phyloP scores from a whole-genome alignment of 2,888 invertebrate species.

The Coleophora flavipennella region DNA sequence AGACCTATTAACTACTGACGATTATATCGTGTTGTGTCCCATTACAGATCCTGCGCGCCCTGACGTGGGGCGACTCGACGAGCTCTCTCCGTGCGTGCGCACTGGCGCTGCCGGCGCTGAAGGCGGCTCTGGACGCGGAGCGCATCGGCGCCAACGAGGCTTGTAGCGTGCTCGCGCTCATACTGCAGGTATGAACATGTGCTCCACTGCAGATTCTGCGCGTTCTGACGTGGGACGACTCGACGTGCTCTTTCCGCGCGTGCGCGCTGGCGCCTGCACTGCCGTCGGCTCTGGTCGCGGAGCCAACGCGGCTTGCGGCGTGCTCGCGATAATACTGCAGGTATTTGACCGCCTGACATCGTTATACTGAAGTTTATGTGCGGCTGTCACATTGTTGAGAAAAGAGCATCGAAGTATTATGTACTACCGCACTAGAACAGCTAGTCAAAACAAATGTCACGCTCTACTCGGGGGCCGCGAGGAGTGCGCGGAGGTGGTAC shows the following conservation, averaged over 20 bases:
- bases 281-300: conserved; percentile 79
- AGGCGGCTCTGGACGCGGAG: conserved; percentile 73
- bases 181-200: conserved; percentile 68
- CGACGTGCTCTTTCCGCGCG: conserved; percentile 86
- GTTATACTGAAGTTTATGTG: too few relatives aligned
- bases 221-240: conserved; percentile 46
- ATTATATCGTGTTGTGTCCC: too few relatives aligned
- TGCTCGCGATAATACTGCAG: conserved; percentile 80
- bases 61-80: conserved; percentile 88
- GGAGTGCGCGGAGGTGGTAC: too few relatives aligned
- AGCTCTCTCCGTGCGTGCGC: conserved; percentile 86
- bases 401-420: too few relatives aligned
- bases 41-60: conserved; percentile 49
- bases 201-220: too few relatives aligned
- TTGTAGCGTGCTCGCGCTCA: conserved; percentile 80
- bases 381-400: too few relatives aligned
- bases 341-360: too few relatives aligned
- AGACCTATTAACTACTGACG: too few relatives aligned
- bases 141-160: conserved; percentile 60
- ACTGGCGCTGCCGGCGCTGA: conserved; percentile 79
- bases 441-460: too few relatives aligned
- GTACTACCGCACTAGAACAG: too few relatives aligned
- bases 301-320: conserved; percentile 66
- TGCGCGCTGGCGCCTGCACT: conserved; percentile 80
- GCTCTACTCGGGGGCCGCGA: too few relatives aligned